Evolutionary conservation across 2,888 invertebrate genomes (phyloP).

Genomic region (Eugnorisma glareosa): DNA sequence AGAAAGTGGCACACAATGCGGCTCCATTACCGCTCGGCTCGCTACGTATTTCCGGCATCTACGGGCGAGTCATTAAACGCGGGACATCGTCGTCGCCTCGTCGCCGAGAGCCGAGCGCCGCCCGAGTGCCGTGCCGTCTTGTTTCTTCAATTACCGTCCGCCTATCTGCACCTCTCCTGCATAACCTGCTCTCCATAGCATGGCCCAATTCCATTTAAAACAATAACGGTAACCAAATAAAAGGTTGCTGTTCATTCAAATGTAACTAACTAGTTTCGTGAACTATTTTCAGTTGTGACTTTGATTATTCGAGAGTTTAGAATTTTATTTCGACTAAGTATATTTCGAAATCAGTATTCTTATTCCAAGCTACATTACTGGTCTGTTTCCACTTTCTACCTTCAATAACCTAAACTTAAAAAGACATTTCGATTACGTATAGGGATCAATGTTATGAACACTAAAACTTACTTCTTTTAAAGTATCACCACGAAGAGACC

Average conservation of each 20-base stretch:
- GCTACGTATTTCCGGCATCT: slow-evolving; percentile 89
- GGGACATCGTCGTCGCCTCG: slow-evolving; percentile 71
- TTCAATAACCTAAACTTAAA: neutral
- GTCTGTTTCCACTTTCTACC: neutral
- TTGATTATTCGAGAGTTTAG: neutral
- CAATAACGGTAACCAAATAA: slow-evolving; percentile 46
- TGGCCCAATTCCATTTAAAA: slow-evolving; percentile 70
- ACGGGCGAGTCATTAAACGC: slow-evolving; percentile 86
- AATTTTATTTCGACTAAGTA: neutral
- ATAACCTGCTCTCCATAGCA: slow-evolving; percentile 61
- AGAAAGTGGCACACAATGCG: slow-evolving; percentile 88
- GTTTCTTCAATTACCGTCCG: slow-evolving; percentile 85
- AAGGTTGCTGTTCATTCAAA: slow-evolving; percentile 17
- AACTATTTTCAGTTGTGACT: neutral
- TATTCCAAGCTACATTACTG: neutral
- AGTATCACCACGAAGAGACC: slow-evolving; percentile 95
- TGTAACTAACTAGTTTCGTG: slow-evolving; percentile 2
- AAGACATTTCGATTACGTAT: neutral
- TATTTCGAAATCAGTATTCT: neutral
- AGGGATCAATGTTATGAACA: neutral
- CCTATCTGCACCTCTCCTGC: slow-evolving; percentile 80
- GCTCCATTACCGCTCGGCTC: slow-evolving; percentile 86
- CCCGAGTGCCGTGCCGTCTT: slow-evolving; percentile 63
- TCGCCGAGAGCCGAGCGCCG: slow-evolving; percentile 25
- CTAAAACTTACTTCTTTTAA: slow-evolving; percentile 92